Percentiles rank a stretch among this genome's conserved stretches.
phyloP scores from a whole-genome alignment of 2,888 invertebrate genomes.

The Euproctis similis region DNA sequence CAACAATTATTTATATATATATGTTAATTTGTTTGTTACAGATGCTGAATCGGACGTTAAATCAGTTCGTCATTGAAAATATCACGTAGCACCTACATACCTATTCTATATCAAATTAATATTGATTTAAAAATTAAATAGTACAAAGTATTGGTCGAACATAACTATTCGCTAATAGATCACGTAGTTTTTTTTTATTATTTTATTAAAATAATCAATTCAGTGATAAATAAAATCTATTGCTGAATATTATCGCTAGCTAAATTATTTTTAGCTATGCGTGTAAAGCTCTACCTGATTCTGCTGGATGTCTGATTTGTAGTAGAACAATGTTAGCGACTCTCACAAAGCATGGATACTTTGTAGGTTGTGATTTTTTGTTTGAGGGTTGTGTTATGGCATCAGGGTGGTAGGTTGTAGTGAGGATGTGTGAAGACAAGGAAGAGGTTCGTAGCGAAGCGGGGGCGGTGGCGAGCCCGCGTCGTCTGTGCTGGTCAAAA shows the following conservation, averaged over 20 bases:
- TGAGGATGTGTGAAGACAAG: constrained; percentile 68
- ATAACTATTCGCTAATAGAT: constrained; percentile 48
- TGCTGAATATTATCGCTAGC: too few species aligned
- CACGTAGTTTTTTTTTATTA: too few species aligned
- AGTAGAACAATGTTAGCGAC: constrained; percentile 65
- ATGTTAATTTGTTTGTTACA: constrained; percentile 44
- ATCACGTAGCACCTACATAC: too few species aligned
- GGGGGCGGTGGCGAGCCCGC: constrained; percentile 47
- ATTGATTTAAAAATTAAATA: constrained; percentile 32
- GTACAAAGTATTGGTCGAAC: constrained; percentile 70
- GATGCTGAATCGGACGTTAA: constrained; percentile 72
- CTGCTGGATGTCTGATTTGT: too few species aligned
- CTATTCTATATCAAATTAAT: constrained; percentile 22
- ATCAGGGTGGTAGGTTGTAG: constrained; percentile 31
- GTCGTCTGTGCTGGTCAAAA: constrained; percentile 59
- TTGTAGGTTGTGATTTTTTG: constrained; percentile 55
- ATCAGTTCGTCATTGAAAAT: constrained; percentile 36
- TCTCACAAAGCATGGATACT: constrained; percentile 69
- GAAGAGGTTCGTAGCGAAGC: constrained; percentile 62
- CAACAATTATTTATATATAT: too few species aligned
- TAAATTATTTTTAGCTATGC: too few species aligned
- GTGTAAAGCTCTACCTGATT: too few species aligned
- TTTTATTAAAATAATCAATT: too few species aligned
- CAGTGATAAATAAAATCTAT: too few species aligned
- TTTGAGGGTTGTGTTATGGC: constrained; percentile 50